These are phyloP conservation scores for Lophura nycthemera DNA, from an alignment of 2,113 vertebrate species.

Conservation along the genomic window DNA sequence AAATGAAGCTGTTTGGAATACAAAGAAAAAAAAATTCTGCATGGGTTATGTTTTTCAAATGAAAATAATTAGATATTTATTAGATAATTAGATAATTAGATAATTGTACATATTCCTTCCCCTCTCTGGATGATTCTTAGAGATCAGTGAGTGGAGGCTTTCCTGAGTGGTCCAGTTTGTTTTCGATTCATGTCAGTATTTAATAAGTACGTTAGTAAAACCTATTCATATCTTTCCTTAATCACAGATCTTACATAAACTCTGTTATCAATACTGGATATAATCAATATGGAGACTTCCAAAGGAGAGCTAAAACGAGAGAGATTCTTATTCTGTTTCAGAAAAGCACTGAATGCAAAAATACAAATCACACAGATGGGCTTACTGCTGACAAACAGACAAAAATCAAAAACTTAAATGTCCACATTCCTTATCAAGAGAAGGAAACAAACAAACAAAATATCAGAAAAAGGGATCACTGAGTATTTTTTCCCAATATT, in stretches of 20 bases:
- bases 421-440: neutral
- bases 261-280: neutral
- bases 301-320: conserved; percentile 4
- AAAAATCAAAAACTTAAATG: conserved; percentile 26
- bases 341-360: conserved; percentile 31
- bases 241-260: conserved; percentile 53
- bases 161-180: neutral
- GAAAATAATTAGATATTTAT: neutral
- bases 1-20: conserved; percentile 6
- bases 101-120: neutral
- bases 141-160: neutral
- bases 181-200: conserved; percentile 23
- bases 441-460: neutral
- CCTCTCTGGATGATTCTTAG: neutral
- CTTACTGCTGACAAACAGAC: neutral
- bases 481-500: neutral
- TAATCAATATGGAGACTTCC: conserved; percentile 24
- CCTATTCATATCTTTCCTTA: conserved; percentile 51
- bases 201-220: conserved; percentile 50
- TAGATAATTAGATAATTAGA: neutral
- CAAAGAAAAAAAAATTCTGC: neutral
- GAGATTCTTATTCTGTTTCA: conserved; percentile 31
- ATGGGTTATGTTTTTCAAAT: neutral
- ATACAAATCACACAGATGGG: neutral
- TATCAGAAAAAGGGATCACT: neutral